Conservation (phyloP, 2,797 vertebrate genomes). For the Otolemur crassicaudatus region DNA sequence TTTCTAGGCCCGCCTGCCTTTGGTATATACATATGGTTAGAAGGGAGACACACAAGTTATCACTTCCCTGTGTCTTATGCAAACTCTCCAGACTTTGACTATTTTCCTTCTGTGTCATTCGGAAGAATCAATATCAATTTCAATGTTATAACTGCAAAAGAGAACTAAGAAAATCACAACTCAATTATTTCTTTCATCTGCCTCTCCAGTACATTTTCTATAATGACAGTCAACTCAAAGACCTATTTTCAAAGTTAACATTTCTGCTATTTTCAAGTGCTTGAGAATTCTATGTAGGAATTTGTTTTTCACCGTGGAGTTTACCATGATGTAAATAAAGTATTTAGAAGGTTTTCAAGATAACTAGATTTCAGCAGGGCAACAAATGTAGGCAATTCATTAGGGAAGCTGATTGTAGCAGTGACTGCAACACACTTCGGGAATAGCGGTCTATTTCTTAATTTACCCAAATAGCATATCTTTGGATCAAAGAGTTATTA, state of each 20-base stretch:
- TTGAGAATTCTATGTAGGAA: slow-evolving; percentile 9
- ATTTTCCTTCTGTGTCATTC: slow-evolving; percentile 69
- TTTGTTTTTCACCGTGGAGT: slow-evolving; percentile 74
- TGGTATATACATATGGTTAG: not conserved
- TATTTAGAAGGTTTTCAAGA: slow-evolving; percentile 68
- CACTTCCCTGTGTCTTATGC: not conserved
- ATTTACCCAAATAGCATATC: slow-evolving; percentile 75
- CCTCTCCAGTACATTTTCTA: slow-evolving; percentile 69
- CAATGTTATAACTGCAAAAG: slow-evolving; percentile 57
- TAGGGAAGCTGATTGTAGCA: slow-evolving; percentile 63
- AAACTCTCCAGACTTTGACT: slow-evolving; percentile 59
- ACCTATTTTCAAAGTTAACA: slow-evolving; percentile 61
- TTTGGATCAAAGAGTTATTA: slow-evolving; percentile 77
- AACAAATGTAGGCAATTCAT: slow-evolving; percentile 69
- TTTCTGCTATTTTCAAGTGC: slow-evolving; percentile 63
- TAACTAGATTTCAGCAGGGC: slow-evolving; percentile 72
- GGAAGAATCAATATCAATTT: slow-evolving; percentile 78
- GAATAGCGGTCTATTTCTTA: slow-evolving; percentile 70
- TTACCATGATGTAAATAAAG: slow-evolving; percentile 35
- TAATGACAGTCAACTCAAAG: slow-evolving; percentile 70
- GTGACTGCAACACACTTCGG: slow-evolving; percentile 58
- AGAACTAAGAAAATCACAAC: slow-evolving; percentile 70
- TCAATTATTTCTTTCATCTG: slow-evolving; percentile 67
- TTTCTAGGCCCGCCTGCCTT: not conserved
- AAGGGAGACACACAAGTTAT: not conserved